Base-by-base conservation (phyloP, 2,888 invertebrate species). In the Pristionchus mayeri region DNA sequence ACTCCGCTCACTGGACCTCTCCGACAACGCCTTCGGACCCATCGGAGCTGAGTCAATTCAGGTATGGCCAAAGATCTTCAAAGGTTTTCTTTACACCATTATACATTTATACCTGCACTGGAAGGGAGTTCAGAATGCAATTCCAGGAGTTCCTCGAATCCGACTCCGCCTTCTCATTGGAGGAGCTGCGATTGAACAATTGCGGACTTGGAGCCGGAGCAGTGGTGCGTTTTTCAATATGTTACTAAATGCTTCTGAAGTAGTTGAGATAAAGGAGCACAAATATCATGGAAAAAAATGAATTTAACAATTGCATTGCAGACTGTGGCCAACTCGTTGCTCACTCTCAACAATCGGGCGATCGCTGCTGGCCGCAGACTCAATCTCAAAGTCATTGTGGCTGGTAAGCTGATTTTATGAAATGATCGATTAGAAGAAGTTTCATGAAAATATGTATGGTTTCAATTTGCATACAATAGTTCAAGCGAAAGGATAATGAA, bases 21-120 rank as follows among this genome's bases (percentile, higher is more conserved):
- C 98, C 93, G 98, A 99, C 93, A 98, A 98, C 93, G 98, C 98
- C 0, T 96, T 98, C 90, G 98, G 98, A 0, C 98, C 98, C 0
- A 96, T 97, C 89, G 98, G 98, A 40, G 96, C 98, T 75, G 95
- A 96, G 88, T 48, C 48, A 1, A 82, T 82, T 16, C 30, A 82
- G 82, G 82, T 82, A 40, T 30, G 60, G 60, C 7, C 0, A 44
- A 6, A 44, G 13, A 9, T 44, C 44, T 13, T 6, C 13, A 13
- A 9, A 44, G 44, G 13, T 44, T 44, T 44, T 44, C 44, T 13
- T 44, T 6, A 44, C 13, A 6, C 7, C 6, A 9, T 13, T 44
- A 6, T 44, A 44, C 44, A 44, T 44, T 44, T 44, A 44, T 13
- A 44, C 44, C 7, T 13, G 6, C 44, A 44, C 44, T 44, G 13